Evolutionary conservation across 2,113 vertebrate species (phyloP), one percentile per base, ranked within the genome.

Genomic region (Platysternon megacephalum): DNA sequence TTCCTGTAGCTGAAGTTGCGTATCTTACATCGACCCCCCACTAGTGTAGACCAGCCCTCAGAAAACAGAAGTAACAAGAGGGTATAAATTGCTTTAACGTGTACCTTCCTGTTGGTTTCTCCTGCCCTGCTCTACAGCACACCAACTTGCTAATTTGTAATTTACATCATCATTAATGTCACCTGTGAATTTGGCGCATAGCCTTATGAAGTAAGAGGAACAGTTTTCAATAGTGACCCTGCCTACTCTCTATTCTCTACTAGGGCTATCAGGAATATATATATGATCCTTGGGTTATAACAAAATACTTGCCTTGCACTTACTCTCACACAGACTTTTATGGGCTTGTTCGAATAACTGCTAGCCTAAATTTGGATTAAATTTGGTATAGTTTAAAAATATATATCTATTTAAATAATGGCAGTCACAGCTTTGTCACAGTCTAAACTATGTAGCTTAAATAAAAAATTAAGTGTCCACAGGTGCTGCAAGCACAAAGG

Each of bases 401-500:
- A 74, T 10, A 74, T 42, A 42, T 72, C n/a, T 72, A 11, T 42
- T 72, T 72, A 72, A 72, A 72, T 72, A 39, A n/a, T n/a, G 65
- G 21, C 19, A 42, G 39, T 87, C 58, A 13, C 58, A 86, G 42
- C 32, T 96, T 87, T 87, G 51, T 65, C 68, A 84, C 74, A 22
- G 85, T 82, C 61, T 84, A 58, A 90, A 61, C 4, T 68, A 8
- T 19, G 11, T 42, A 5, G 24, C 9, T 82, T 19, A 95, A 88
- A 86, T 14, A 49, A 82, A 72, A 58, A 84, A 83, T 51, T 5
- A 32, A 79, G 56, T 56, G 68, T 79, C 74, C 11, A 26, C 26
- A 48, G 16, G n/a, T 94, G 89, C 79, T 91, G 46, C 68, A 84
- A 90, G 53, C 22, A 55, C 53, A 82, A 96, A 93, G 76, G 72